Conservation (phyloP, 35 echinoderm and acorn worm genomes). For the Anneissia japonica region DNA sequence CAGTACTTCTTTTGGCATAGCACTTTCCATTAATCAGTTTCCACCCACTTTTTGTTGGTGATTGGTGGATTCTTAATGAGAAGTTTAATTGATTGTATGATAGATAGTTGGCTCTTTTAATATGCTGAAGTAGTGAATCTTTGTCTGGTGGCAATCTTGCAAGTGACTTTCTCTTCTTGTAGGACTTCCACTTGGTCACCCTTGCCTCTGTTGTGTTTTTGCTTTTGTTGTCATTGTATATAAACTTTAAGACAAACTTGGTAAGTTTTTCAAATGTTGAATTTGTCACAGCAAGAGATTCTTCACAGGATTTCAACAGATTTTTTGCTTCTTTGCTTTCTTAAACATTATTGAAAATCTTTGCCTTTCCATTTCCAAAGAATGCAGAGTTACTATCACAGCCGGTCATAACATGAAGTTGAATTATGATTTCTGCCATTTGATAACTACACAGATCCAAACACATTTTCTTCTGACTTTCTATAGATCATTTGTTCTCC, state of each 20-base stretch:
- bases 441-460: neutral
- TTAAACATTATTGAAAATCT: neutral
- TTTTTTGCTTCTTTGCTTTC: neutral
- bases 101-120: conserved; percentile 21
- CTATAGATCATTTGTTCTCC: neutral
- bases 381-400: conserved; percentile 10
- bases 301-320: neutral
- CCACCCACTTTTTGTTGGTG: too few relatives aligned
- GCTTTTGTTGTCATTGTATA: conserved; percentile 22
- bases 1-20: neutral
- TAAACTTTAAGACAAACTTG: conserved; percentile 14
- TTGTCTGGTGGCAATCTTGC: conserved; percentile 18
- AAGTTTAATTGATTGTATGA: neutral
- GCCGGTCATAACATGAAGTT: conserved; percentile 29
- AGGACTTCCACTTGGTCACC: conserved; percentile 22
- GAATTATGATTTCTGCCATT: conserved; percentile 23
- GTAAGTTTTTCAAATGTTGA: conserved; percentile 11
- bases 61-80: neutral
- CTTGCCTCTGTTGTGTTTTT: conserved; percentile 8
- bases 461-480: too few relatives aligned
- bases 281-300: neutral
- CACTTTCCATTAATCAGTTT: conserved; percentile 23
- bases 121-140: conserved; percentile 14
- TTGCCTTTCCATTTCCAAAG: conserved; percentile 14
- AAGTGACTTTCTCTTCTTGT: conserved; percentile 31